phyloP scores from a whole-genome alignment of 2,113 vertebrate genomes.

The Dendrocopos noguchii region DNA sequence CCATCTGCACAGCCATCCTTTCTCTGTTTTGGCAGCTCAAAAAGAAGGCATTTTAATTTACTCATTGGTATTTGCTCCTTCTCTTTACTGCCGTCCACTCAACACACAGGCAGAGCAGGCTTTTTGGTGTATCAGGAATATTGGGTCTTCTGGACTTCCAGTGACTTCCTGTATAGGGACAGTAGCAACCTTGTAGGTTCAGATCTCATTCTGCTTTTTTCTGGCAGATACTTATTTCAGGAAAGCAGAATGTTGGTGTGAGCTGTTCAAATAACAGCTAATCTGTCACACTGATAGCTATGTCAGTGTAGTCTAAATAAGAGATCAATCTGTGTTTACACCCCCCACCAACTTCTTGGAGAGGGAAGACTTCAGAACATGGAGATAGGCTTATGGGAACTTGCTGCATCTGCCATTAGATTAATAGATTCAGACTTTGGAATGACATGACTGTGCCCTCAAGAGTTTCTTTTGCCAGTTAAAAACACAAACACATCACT shows the following conservation, averaged over 20 bases:
- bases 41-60: not conserved
- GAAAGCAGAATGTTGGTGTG: not conserved
- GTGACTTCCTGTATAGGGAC: not conserved
- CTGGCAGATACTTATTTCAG: not conserved
- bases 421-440: not conserved
- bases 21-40: not conserved
- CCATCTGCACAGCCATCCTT: not conserved
- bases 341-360: not conserved
- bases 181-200: not conserved
- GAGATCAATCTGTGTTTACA: not conserved
- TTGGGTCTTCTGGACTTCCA: not conserved
- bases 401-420: not conserved
- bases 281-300: not conserved
- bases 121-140: not conserved
- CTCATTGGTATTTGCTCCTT: not conserved
- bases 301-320: not conserved
- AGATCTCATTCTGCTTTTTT: not conserved
- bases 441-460: not conserved
- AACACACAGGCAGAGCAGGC: not conserved
- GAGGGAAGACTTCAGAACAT: not conserved
- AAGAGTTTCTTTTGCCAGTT: not conserved
- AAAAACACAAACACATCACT: not conserved
- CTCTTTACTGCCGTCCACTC: accelerated
- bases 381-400: not conserved
- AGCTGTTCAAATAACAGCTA: not conserved